Base-by-base conservation (phyloP, 2,797 vertebrate genomes). In the Hipposideros larvatus region DNA sequence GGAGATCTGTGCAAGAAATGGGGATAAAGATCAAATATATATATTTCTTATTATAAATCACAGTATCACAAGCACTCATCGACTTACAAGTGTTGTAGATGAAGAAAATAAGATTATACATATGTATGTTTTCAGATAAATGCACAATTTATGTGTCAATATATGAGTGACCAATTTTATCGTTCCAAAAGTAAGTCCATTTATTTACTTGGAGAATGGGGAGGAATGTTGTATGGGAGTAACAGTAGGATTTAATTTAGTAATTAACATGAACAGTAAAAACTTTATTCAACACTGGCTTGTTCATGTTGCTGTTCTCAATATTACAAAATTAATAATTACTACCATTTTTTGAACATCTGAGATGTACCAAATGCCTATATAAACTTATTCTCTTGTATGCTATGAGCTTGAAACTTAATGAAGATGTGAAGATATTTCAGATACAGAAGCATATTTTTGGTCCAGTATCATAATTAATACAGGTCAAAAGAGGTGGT, bases 221-320 rank as follows among this genome's bases (percentile, higher is more conserved):
- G 19, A 89, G 7, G 31, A 53, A 0, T 66, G 26, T 68, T 51
- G 2, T 41, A 34, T 43, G 9, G 34, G 2, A 79, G 2, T 87
- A 65, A 85, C 2, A 55, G 4, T 84, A 90, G 8, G 21, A 85
- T 95, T 74, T 82, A 79, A 84, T 48, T 80, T 93, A 57, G 13
- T 93, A 73, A 87, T 87, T 14, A 93, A 78, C n/a, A 78, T 88
- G 19, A 85, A 68, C 18, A 75, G 0, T 19, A 68, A 83, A 94
- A 85, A 0, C 1, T 55, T 94, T 96, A 59, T 90, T 59, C 22
- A 82, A 28, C 5, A 75, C 0, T 55, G n/a, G 13, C 10, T 85
- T 90, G 11, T 86, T 63, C 8, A 85, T 37, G 1, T 66, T 94
- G 15, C 70, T 74, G 21, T 83, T 90, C 21, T 78, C 71, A 4